phyloP scores from a whole-genome alignment of 2,113 vertebrate species.

The Montifringilla adamsi region DNA sequence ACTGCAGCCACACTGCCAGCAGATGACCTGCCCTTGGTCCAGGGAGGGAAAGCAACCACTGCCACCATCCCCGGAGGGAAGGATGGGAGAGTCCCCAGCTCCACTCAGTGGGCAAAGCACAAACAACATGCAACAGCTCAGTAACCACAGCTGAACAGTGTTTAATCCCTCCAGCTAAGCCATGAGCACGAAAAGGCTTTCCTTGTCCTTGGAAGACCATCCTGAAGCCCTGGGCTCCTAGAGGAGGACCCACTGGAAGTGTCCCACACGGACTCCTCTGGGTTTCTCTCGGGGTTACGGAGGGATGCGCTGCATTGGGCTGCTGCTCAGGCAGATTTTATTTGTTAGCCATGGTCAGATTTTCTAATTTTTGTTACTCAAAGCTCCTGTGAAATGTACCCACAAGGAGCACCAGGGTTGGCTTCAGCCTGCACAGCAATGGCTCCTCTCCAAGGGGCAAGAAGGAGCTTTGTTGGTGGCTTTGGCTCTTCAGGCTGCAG shows the following conservation, averaged over 20 bases:
- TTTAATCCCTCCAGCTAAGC: neutral
- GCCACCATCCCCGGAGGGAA: neutral
- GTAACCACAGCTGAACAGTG: accelerated
- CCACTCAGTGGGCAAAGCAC: slow-evolving; percentile 59
- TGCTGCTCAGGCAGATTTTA: neutral
- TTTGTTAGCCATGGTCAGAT: neutral
- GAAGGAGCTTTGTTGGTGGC: neutral
- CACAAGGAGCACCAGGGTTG: neutral
- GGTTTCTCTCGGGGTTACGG: neutral
- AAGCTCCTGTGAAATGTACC: neutral
- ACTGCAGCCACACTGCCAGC: neutral
- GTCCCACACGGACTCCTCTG: accelerated
- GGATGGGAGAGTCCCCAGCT: slow-evolving; percentile 30
- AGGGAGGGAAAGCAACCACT: neutral
- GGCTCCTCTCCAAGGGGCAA: neutral
- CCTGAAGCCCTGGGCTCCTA: neutral
- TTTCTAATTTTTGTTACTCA: neutral
- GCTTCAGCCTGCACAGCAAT: neutral
- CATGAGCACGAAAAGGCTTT: neutral
- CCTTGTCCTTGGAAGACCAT: neutral
- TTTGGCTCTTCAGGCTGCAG: neutral
- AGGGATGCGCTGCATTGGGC: accelerated
- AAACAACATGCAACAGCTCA: neutral
- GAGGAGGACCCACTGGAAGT: neutral
- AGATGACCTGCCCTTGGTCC: neutral